Base-by-base conservation (phyloP, 1,140 invertebrate genomes). In the Drosophila pandora region DNA sequence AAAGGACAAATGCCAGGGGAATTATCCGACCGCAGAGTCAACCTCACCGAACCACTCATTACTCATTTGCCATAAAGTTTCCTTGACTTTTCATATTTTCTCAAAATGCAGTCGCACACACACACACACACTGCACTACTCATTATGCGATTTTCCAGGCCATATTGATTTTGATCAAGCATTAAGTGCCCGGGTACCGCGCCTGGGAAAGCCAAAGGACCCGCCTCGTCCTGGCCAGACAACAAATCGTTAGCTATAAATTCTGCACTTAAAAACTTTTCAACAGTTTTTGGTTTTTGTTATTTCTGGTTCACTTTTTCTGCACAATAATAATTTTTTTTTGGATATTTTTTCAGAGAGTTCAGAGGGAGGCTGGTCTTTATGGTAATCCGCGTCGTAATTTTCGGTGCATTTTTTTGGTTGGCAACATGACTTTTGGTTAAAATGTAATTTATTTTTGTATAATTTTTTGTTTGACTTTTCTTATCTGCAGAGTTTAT, bases 51-150 rank as follows among this genome's bases (percentile, higher is more conserved):
- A 74, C 82, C 74, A 85, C 82, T 87, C 82, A 87, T 87, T 87
- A 79, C 82, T 87, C 82, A 85, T 85, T 85, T 76, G 79, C 82
- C 78, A 87, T 75, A 87, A 87, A 82, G 69, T 87, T 87, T 87
- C 54, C 64, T 72, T 78, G 82, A 87, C 82, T 87, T 87, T 87
- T 82, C 82, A 87, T 87, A 87, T 82, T 82, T 85, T 87, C 78
- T 77, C 76, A 78, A 80, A 81, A 81, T 87, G 68, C 68, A 83
- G 34, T 59, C 50, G 23, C 69, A 68, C 25, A 67, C 45, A 73
- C 39, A 65, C 8, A 53, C 34, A 55, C 37, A 54, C 17, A 48
- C 9, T 41, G 23, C 43, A 58, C 65, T 83, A 55, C 65, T 83
- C 71, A 78, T 78, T 78, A 78, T 77, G 65, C 59, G 59, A 64